These are phyloP conservation scores for Bombus picipes DNA, from an alignment of 1,140 invertebrate genomes.

Conservation along the genomic window DNA sequence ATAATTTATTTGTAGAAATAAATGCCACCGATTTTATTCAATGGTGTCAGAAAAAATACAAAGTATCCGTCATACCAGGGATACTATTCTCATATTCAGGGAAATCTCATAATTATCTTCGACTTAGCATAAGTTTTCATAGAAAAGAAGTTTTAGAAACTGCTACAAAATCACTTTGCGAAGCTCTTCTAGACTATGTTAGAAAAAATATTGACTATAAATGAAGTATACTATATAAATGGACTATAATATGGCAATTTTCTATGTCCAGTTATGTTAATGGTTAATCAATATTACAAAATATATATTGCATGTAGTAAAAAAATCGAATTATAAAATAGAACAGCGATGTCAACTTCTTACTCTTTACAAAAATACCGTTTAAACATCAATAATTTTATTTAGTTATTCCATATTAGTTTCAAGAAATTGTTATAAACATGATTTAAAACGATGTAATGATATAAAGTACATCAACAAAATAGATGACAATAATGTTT, in stretches of 20 bases:
- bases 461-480: background rate
- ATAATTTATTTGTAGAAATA: slow-evolving; percentile 61
- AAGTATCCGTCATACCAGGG: slow-evolving; percentile 82
- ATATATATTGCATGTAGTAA: background rate
- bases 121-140: slow-evolving; percentile 83
- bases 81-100: slow-evolving; percentile 77
- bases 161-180: slow-evolving; percentile 71
- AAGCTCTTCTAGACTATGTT: slow-evolving; percentile 68
- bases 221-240: background rate
- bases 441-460: background rate
- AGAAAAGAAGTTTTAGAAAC: slow-evolving; percentile 66
- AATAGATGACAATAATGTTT: no score
- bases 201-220: slow-evolving; percentile 8
- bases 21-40: slow-evolving; percentile 75
- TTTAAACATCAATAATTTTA: background rate
- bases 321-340: background rate
- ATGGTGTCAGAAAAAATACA: slow-evolving; percentile 77
- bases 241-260: slow-evolving; percentile 17
- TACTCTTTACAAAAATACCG: background rate
- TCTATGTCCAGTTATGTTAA: background rate
- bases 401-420: background rate
- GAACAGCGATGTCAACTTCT: background rate
- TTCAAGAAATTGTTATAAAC: background rate
- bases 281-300: background rate
- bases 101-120: slow-evolving; percentile 78